A percentile compares a stretch with the other conserved stretches of the same genome.
phyloP scores from a whole-genome alignment of 2,113 vertebrate species.

The Erpornis zantholeuca region DNA sequence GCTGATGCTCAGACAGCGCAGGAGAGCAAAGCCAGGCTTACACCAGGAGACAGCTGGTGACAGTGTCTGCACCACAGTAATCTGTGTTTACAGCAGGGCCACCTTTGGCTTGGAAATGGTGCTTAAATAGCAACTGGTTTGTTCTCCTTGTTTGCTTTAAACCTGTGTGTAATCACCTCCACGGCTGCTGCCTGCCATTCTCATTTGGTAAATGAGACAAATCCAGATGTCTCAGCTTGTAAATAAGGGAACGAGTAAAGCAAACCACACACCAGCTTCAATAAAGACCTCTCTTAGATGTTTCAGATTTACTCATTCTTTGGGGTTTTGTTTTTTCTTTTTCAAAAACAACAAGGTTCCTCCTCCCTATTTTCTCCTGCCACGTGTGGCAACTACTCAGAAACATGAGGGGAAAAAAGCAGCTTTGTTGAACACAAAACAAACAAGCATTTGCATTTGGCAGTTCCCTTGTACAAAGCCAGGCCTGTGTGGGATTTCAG shows the following conservation, averaged over 20 bases:
- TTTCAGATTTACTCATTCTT: neutral
- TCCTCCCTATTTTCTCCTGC: neutral
- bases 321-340: neutral
- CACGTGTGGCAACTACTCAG: neutral
- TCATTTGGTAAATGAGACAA: neutral
- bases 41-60: neutral
- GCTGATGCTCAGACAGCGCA: neutral
- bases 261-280: neutral
- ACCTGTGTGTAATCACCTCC: neutral
- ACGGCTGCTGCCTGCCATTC: neutral
- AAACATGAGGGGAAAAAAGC: neutral
- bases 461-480: neutral
- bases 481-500: neutral
- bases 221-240: constrained; percentile 12
- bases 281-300: neutral
- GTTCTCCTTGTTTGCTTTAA: neutral
- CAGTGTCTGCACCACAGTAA: neutral
- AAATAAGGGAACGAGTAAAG: neutral
- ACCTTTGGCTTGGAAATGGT: neutral
- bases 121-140: neutral
- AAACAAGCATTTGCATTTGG: neutral
- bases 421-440: neutral
- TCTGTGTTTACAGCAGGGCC: neutral
- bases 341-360: neutral
- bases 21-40: neutral